Evolutionary conservation across 2,113 vertebrate genomes (phyloP).

Genomic region (Lichenostomus cassidix): DNA sequence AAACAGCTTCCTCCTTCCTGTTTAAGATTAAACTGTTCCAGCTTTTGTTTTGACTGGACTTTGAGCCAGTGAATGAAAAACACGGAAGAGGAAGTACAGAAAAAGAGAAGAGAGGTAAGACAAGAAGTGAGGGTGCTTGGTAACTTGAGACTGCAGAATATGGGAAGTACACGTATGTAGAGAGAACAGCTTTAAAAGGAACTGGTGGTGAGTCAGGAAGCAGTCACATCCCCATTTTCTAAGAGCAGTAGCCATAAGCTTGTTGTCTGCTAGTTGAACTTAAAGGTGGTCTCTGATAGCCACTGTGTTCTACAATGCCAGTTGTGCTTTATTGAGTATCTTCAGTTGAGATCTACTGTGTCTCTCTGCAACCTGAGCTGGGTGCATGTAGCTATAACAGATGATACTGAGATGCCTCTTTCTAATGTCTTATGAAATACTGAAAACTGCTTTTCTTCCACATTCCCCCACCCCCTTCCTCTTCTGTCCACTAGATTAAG

Average conservation of each 20-base stretch:
- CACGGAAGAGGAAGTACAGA: neutral
- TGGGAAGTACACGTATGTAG: neutral
- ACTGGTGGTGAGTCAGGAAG: neutral
- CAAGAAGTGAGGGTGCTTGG: neutral
- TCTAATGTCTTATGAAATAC: neutral
- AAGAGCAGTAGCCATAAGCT: neutral
- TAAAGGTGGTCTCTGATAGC: neutral
- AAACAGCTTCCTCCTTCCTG: neutral
- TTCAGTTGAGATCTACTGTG: neutral
- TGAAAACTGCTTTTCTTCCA: neutral
- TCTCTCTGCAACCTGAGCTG: neutral
- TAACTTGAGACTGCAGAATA: neutral
- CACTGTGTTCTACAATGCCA: rapidly evolving
- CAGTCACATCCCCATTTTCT: neutral
- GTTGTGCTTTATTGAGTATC: neutral
- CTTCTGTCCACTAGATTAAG: constrained; percentile 24
- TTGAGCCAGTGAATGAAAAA: neutral
- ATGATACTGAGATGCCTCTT: neutral
- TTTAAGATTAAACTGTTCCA: neutral
- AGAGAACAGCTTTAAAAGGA: neutral
- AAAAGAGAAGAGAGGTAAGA: neutral
- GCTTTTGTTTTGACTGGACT: constrained; percentile 11
- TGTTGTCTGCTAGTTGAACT: neutral
- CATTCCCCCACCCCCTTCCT: neutral
- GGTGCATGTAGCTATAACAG: neutral